Base-by-base conservation (phyloP, 2,888 invertebrate genomes). In the Xestia sexstrigata region DNA sequence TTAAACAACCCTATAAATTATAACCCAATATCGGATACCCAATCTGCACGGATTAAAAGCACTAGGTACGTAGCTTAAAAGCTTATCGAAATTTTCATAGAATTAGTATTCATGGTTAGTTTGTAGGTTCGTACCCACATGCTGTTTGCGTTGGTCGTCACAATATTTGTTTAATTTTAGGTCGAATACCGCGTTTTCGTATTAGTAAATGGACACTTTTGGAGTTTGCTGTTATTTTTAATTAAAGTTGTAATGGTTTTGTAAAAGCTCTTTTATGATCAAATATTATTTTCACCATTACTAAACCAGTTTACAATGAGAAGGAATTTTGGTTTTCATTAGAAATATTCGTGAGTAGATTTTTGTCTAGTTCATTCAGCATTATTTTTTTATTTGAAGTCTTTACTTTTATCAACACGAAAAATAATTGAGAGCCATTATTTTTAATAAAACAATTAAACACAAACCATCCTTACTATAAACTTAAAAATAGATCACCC, bases 111-210 rank as follows among this genome's bases (percentile, higher is more conserved):
- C 69, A 15, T 11, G 72, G 79, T 63, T 76, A 71, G 76, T 77
- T 78, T 17, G 55, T 20, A 68, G n/a, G 17, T 69, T 78, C n/a
- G 55, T 13, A 70, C 70, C 63, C 71, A 45, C 62, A 58, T 45
- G 68, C 76, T 85, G 86, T 87, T 90, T 85, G 82, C 79, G 76
- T 78, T 85, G 76, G 76, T n/a, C 74, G 60, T 76, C 76, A 81
- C 80, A 87, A 87, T 88, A 87, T 89, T 88, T 84, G 87, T 83
- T 85, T 85, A 82, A 90, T 79, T 87, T 87, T 67, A 83, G 73
- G 81, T 74, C 45, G 67, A 73, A 70, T 79, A 69, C 65, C 73
- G 55, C 20, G 76, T 75, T 82, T 81, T 78, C 35, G 68, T 70
- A 82, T 80, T 80, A 84, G 8, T 35, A 13, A 49, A 52, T 5